These are phyloP conservation scores for Lycophotia porphyrea DNA, from an alignment of 2,888 invertebrate genomes.

Conservation along the genomic window DNA sequence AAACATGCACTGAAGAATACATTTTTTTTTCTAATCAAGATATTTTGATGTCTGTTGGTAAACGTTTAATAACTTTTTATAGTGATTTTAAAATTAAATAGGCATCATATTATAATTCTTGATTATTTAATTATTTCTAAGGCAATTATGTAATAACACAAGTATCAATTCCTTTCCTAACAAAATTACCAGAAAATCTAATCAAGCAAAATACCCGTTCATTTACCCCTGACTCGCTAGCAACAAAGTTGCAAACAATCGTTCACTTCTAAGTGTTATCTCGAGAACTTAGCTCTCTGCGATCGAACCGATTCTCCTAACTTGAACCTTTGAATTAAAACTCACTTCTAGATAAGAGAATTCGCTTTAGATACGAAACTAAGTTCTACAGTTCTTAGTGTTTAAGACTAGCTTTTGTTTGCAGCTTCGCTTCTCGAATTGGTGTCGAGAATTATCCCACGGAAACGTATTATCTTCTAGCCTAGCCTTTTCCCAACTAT, in stretches of 20 bases:
- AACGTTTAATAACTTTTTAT: too few species aligned
- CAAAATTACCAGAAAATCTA: conserved; percentile 18
- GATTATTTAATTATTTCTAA: too few species aligned
- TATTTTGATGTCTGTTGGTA: too few species aligned
- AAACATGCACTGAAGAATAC: too few species aligned
- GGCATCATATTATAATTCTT: too few species aligned
- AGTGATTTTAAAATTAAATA: too few species aligned
- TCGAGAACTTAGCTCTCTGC: conserved; percentile 44
- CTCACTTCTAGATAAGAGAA: conserved; percentile 43
- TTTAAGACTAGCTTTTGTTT: not conserved
- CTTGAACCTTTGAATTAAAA: conserved; percentile 52
- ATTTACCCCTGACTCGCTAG: conserved; percentile 13
- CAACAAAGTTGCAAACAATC: conserved; percentile 53
- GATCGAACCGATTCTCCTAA: conserved; percentile 42
- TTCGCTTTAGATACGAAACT: conserved; percentile 21
- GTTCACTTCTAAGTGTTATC: conserved; percentile 50
- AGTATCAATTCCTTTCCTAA: conserved; percentile 1
- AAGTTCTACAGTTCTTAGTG: conserved; percentile 21
- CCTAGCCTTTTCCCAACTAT: too few species aligned
- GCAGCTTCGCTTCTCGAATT: too few species aligned
- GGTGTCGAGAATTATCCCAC: not conserved
- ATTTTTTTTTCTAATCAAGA: too few species aligned
- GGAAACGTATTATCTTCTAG: not conserved
- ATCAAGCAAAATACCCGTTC: conserved; percentile 19
- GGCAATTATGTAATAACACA: too few species aligned